Evolutionary conservation across 1,140 invertebrate genomes (phyloP).

Genomic region (Orchestia grillus): DNA sequence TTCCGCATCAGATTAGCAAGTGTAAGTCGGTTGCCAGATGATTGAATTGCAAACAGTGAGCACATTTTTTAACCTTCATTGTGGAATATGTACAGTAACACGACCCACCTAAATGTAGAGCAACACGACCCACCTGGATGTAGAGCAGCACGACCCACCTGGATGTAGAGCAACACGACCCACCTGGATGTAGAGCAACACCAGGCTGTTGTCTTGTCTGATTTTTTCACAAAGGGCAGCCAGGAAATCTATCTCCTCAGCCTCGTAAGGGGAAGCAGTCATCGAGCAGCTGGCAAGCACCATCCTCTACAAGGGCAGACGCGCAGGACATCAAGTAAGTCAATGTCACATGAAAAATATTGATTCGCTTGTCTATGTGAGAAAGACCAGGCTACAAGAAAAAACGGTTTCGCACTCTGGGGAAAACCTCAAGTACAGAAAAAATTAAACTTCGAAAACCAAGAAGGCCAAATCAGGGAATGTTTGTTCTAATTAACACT

Average conservation of each 20-base stretch:
- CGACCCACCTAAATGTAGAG: too few relatives aligned
- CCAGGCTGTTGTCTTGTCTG: slow-evolving; percentile 55
- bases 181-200: slow-evolving; percentile 57
- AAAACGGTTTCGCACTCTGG: too few relatives aligned
- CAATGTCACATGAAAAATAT: neutral
- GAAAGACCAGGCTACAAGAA: too few relatives aligned
- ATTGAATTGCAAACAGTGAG: too few relatives aligned
- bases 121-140: neutral
- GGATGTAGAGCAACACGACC: slow-evolving; percentile 27
- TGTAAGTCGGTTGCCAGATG: too few relatives aligned
- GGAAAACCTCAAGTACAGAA: too few relatives aligned
- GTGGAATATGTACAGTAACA: too few relatives aligned
- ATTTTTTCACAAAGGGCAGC: slow-evolving; percentile 57
- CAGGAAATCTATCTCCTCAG: slow-evolving; percentile 58
- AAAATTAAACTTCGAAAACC: too few relatives aligned
- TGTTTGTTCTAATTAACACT: too few relatives aligned
- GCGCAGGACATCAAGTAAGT: neutral
- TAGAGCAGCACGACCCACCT: slow-evolving; percentile 46
- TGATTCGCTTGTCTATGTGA: neutral
- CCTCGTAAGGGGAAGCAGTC: slow-evolving; percentile 57
- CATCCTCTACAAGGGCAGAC: slow-evolving; percentile 3
- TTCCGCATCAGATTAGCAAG: too few relatives aligned
- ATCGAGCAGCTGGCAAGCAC: slow-evolving; percentile 49
- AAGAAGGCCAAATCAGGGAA: too few relatives aligned
- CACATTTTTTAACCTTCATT: too few relatives aligned